Evolutionary conservation across 2,113 vertebrate genomes (phyloP).

Genomic region (Leptocoma aspasia): DNA sequence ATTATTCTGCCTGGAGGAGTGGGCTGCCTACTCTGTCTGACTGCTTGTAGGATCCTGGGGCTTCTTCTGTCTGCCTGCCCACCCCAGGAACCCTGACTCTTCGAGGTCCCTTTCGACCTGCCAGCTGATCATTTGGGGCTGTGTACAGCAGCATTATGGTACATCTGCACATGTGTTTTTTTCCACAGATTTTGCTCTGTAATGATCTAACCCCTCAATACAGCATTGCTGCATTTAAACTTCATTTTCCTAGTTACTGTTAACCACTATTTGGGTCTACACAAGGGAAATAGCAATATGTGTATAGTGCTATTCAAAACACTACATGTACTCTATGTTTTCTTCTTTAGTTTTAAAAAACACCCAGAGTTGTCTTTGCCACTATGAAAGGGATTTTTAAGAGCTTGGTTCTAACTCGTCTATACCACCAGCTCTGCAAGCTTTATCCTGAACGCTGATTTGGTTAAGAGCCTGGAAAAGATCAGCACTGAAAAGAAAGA

Average conservation of each 20-base stretch:
- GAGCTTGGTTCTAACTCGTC: not conserved
- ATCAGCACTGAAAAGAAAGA: not conserved
- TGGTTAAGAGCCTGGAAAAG: not conserved
- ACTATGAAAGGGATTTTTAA: not conserved
- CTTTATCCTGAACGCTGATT: not conserved
- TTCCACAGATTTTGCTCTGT: not conserved
- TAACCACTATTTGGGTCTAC: not conserved
- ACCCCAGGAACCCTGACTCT: not conserved
- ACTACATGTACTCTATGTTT: rapidly evolving
- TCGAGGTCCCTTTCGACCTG: not conserved
- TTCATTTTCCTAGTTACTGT: not conserved
- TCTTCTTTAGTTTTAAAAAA: not conserved
- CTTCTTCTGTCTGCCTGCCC: not conserved
- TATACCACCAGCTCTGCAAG: not conserved
- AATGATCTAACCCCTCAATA: not conserved
- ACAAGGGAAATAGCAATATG: not conserved
- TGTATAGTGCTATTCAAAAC: not conserved
- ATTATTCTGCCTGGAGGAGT: not conserved
- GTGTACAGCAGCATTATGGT: not conserved
- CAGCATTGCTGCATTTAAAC: not conserved
- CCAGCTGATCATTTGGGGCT: not conserved
- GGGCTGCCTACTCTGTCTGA: not conserved
- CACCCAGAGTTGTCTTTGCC: not conserved
- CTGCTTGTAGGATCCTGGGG: not conserved
- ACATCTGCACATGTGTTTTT: not conserved